Conservation (phyloP, 2,113 vertebrate genomes). For the Perognathus longimembris region DNA sequence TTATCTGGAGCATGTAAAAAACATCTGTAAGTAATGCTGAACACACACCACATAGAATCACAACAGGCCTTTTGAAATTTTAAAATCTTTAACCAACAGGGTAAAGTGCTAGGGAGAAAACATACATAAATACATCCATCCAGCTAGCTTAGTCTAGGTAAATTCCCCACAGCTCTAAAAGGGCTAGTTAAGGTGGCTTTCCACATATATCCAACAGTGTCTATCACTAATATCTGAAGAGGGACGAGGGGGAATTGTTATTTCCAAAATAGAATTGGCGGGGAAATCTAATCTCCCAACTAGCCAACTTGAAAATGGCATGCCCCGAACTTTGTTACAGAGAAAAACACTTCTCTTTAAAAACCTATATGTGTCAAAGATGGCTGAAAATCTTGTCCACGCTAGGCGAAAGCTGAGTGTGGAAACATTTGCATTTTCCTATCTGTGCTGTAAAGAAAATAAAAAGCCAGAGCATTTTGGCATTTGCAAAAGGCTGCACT, state of each 20-base stretch:
- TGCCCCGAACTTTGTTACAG: conserved; percentile 47
- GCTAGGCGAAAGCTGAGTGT: conserved; percentile 59
- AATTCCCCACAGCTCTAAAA: background rate
- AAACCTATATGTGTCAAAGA: conserved; percentile 61
- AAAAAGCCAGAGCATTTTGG: conserved; percentile 77
- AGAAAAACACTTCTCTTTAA: conserved; percentile 40
- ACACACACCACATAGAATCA: background rate
- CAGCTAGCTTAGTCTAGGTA: background rate
- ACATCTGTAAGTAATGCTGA: conserved; percentile 5
- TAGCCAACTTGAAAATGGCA: conserved; percentile 41
- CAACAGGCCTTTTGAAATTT: conserved; percentile 2
- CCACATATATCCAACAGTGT: background rate
- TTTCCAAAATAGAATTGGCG: background rate
- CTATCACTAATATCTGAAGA: background rate
- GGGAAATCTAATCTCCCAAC: conserved; percentile 16
- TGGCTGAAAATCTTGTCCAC: conserved; percentile 61
- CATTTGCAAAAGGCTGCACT: conserved; percentile 73
- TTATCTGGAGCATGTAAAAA: background rate
- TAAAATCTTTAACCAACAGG: conserved; percentile 24
- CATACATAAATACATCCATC: background rate
- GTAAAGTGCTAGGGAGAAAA: conserved; percentile 31
- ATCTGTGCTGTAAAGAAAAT: conserved; percentile 76
- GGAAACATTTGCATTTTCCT: conserved; percentile 68
- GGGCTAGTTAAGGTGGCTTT: background rate
- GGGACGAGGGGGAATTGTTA: background rate